Conservation (phyloP, 2,113 vertebrate species). For the Tenrec ecaudatus region DNA sequence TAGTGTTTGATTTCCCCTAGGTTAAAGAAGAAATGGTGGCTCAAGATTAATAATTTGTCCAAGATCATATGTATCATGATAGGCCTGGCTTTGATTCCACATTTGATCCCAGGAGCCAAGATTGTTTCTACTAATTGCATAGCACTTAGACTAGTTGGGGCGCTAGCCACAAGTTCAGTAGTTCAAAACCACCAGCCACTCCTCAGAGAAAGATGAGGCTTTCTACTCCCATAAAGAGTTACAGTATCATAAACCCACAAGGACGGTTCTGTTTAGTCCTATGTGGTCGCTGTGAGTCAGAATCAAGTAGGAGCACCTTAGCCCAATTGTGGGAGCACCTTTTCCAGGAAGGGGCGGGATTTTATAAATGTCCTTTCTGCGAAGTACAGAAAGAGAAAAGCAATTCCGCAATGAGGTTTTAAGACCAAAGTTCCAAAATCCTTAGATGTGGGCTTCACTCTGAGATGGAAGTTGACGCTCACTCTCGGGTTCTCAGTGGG, state of each 20-base stretch:
- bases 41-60: neutral
- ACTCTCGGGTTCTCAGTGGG: constrained; percentile 61
- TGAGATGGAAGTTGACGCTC: constrained; percentile 62
- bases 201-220: too few species aligned
- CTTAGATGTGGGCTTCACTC: constrained; percentile 34
- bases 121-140: neutral
- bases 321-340: neutral
- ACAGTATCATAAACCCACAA: too few species aligned
- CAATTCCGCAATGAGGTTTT: constrained; percentile 15
- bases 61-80: neutral
- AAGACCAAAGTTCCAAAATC: constrained; percentile 62
- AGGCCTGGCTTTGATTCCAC: constrained; percentile 16
- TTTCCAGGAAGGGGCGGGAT: constrained; percentile 2
- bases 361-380: constrained; percentile 25
- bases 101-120: neutral
- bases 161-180: too few species aligned
- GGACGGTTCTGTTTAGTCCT: too few species aligned
- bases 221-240: too few species aligned
- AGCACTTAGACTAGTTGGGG: neutral
- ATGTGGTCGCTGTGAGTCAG: too few species aligned
- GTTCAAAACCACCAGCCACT: too few species aligned
- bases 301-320: neutral
- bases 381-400: constrained; percentile 29
- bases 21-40: neutral
- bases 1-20: neutral